These are phyloP conservation scores for Urocolius indicus DNA, from an alignment of 2,113 vertebrate species.

Conservation along the genomic window DNA sequence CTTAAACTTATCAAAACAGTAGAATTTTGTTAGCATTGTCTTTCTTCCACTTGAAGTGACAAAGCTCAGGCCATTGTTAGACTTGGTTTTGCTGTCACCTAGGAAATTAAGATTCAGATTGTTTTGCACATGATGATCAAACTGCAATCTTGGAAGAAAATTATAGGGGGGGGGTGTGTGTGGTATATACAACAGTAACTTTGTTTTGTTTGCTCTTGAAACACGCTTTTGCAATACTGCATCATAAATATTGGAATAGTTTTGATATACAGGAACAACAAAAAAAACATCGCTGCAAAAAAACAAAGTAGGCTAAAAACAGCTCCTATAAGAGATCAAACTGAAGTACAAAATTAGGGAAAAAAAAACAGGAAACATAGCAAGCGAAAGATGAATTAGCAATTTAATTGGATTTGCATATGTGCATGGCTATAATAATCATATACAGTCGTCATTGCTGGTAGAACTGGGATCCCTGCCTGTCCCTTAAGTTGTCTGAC, in stretches of 20 bases:
- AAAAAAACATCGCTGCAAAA: not conserved
- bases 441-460: not conserved
- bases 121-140: not conserved
- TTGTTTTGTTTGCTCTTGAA: slow-evolving; percentile 40
- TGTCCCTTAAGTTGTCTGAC: not conserved
- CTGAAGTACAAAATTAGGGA: not conserved
- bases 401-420: not conserved
- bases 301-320: not conserved
- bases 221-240: slow-evolving; percentile 7
- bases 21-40: not conserved
- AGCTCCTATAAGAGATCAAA: not conserved
- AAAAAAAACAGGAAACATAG: not conserved
- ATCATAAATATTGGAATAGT: not conserved
- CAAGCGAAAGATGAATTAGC: not conserved
- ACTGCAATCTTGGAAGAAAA: not conserved
- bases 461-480: not conserved
- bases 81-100: not conserved
- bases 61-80: not conserved
- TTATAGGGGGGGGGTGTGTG: not conserved
- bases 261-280: not conserved
- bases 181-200: not conserved
- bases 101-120: not conserved
- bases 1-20: not conserved
- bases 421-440: not conserved
- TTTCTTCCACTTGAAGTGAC: not conserved